Percentiles rank a stretch among this genome's conserved stretches.
Evolutionary conservation across 2,888 invertebrate genomes (phyloP).

Genomic region (Eristalis pertinax): DNA sequence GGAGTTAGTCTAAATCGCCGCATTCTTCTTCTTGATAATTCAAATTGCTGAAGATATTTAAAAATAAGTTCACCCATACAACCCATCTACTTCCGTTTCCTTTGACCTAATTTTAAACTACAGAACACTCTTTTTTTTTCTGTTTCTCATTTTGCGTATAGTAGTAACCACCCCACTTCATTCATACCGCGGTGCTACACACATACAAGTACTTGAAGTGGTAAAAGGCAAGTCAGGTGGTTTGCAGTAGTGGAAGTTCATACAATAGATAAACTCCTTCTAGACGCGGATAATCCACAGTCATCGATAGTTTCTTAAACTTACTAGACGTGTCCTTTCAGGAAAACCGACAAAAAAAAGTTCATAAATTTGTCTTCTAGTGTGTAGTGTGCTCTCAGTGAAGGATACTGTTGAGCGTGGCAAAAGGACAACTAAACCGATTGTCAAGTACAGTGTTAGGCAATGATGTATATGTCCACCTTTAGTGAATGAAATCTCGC

Average conservation of each 20-base stretch:
- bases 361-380: conserved; percentile 3
- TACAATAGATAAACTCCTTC: conserved; percentile 61
- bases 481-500: conserved; percentile 55
- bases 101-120: conserved; percentile 56
- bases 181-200: conserved; percentile 25
- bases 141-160: conserved; percentile 50
- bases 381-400: background rate
- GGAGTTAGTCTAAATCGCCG: background rate
- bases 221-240: conserved; percentile 21
- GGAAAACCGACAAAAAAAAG: conserved; percentile 22
- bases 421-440: conserved; percentile 45
- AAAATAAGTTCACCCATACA: conserved; percentile 8
- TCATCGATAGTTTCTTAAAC: conserved; percentile 69
- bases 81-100: conserved; percentile 14
- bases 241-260: conserved; percentile 25
- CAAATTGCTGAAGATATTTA: conserved; percentile 33
- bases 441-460: conserved; percentile 68
- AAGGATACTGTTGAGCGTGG: conserved; percentile 29
- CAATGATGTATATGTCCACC: conserved; percentile 26
- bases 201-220: conserved; percentile 21
- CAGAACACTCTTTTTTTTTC: background rate
- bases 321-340: conserved; percentile 49
- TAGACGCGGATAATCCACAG: conserved; percentile 53
- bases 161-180: conserved; percentile 45
- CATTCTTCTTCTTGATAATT: background rate